These are phyloP conservation scores for Leptothorax acervorum DNA, from an alignment of 2,888 invertebrate genomes.

Conservation along the genomic window DNA sequence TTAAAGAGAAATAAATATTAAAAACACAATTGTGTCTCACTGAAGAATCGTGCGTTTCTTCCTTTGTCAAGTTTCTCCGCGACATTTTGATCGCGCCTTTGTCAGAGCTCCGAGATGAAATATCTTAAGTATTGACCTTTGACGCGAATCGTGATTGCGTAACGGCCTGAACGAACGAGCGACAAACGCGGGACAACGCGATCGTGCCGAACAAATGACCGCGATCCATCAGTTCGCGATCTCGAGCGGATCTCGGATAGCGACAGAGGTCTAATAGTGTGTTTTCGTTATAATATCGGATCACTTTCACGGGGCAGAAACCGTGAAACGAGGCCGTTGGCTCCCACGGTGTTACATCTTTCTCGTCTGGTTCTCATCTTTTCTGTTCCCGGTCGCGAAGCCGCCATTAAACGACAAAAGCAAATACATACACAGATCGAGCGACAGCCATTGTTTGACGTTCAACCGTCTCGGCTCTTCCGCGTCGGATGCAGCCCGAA, in stretches of 20 bases:
- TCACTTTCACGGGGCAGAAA: conserved; percentile 84
- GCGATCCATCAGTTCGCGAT: conserved; percentile 81
- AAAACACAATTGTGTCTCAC: background rate
- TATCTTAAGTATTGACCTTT: conserved; percentile 52
- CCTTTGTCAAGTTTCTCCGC: conserved; percentile 32
- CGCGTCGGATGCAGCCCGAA: conserved; percentile 50
- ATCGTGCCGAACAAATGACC: conserved; percentile 82
- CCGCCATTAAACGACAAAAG: conserved; percentile 64
- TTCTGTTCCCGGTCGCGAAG: conserved; percentile 53
- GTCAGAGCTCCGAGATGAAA: conserved; percentile 42
- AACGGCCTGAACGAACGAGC: conserved; percentile 60
- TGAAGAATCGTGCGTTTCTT: conserved; percentile 34
- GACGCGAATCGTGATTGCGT: conserved; percentile 61
- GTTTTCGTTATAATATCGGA: conserved; percentile 74
- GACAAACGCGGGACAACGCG: conserved; percentile 74
- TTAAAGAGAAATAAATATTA: background rate
- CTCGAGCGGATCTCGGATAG: conserved; percentile 63
- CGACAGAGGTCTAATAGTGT: conserved; percentile 57
- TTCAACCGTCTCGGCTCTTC: conserved; percentile 58
- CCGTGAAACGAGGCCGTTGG: conserved; percentile 78
- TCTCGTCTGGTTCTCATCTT: conserved; percentile 16
- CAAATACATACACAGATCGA: conserved; percentile 49
- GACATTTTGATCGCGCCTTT: conserved; percentile 61
- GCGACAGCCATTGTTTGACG: conserved; percentile 66
- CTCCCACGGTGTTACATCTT: conserved; percentile 83